Base-by-base conservation (phyloP, 2,113 vertebrate species). In the Gambusia holbrooki region DNA sequence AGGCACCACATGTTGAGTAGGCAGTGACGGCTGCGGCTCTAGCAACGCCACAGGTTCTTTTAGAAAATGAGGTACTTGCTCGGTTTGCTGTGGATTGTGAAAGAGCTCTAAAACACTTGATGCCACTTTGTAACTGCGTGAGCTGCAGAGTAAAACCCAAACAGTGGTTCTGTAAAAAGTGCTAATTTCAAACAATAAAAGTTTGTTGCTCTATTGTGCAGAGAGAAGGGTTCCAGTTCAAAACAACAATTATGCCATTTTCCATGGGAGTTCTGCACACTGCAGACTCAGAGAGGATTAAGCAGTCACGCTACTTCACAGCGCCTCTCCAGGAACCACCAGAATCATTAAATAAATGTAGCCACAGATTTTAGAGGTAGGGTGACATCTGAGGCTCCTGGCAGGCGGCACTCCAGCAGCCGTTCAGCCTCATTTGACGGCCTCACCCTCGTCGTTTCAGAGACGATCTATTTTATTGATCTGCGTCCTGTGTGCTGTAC, bases 261-360 rank as follows among this genome's bases (percentile, higher is more conserved):
- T 84, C 81, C 25, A 1, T 87, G 84, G 72, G 79, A 92, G 86
- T 77, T 70, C 48, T 69, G 28, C 68, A 69, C 66, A 71, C 66
- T 64, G 63, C 83, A 80, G 79, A 80, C 81, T 90, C 80, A 83
- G 70, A 40, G 63, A 67, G 88, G 88, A 91, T 92, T 86, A 91
- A 71, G 72, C 15, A 84, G 86, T 90, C 83, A 83, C 71, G 77
- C 81, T 74, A 82, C 25, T 72, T 88, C 66, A 72, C 37, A 87
- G 89, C 83, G 84, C 88, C 87, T 79, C 86, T 78, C 76, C 33
- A 58, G 67, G 77, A 87, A 83, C 84, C 61, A 60, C 73, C 32
- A 66, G 83, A 85, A 91, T 89, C 84, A 86, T 90, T 87, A 86
- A 86, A 90, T 81, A 90, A 84, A 89, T 80, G 85, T 45, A 45